phyloP scores from a whole-genome alignment of 2,113 vertebrate genomes.

The Chloebia gouldiae region DNA sequence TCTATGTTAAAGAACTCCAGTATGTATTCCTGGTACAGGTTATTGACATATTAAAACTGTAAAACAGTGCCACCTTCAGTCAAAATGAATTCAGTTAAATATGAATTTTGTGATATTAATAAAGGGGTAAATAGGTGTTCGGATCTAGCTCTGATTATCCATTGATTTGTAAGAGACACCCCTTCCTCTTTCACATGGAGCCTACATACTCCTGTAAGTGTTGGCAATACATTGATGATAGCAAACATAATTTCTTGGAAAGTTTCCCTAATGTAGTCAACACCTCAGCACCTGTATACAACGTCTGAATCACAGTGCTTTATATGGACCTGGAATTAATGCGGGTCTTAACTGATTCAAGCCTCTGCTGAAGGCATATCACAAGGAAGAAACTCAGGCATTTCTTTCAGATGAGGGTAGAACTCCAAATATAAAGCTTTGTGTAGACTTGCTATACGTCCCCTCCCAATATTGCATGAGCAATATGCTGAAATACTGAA shows the following conservation, averaged over 20 bases:
- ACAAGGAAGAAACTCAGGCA: not conserved
- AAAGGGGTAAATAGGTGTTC: not conserved
- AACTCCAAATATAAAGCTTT: not conserved
- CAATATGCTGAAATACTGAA: not conserved
- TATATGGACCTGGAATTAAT: not conserved
- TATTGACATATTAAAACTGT: conserved; percentile 46
- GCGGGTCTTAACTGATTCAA: not conserved
- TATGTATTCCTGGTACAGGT: not conserved
- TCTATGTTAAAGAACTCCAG: not conserved
- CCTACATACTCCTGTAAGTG: not conserved
- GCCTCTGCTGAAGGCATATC: not conserved
- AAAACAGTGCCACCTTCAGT: conserved; percentile 67
- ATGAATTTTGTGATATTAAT: not conserved
- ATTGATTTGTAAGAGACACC: not conserved
- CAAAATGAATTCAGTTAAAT: conserved; percentile 21
- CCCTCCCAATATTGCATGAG: not conserved
- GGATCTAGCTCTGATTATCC: not conserved
- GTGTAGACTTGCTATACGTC: not conserved
- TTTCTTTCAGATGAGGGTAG: conserved; percentile 11
- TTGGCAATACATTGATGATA: not conserved
- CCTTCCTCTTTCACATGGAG: not conserved
- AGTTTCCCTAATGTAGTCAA: not conserved
- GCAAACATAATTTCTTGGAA: not conserved
- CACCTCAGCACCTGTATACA: not conserved
- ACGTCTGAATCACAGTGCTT: not conserved